phyloP scores from a whole-genome alignment of 2,113 vertebrate genomes.

The Bufo gargarizans region DNA sequence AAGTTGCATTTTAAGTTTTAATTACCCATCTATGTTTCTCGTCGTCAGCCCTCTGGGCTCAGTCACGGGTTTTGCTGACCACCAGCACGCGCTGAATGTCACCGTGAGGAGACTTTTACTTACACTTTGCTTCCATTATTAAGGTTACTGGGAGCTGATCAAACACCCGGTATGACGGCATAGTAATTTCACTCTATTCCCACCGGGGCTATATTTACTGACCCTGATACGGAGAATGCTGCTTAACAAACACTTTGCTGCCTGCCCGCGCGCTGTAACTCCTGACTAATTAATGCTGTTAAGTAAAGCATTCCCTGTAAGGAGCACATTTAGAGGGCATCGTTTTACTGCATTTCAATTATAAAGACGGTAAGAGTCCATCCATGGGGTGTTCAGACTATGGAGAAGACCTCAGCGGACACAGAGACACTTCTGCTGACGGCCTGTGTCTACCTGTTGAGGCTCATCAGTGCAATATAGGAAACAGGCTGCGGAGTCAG shows the following conservation, averaged over 20 bases:
- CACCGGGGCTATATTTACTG: conserved; percentile 22
- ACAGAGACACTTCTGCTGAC: neutral
- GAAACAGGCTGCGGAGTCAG: neutral
- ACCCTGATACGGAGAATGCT: conserved; percentile 8
- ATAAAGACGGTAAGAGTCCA: neutral
- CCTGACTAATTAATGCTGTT: conserved; percentile 26
- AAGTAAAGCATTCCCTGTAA: conserved; percentile 21
- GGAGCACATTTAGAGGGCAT: conserved; percentile 7
- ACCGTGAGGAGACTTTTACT: conserved; percentile 61
- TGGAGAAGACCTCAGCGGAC: neutral
- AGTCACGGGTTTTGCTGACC: conserved; percentile 15
- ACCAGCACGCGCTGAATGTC: conserved; percentile 49
- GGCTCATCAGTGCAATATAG: neutral
- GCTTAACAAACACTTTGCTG: conserved; percentile 21
- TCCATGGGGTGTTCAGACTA: neutral
- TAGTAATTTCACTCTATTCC: neutral
- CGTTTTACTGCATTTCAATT: conserved; percentile 17
- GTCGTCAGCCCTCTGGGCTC: neutral
- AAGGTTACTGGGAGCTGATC: conserved; percentile 44
- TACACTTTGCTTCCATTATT: conserved; percentile 59
- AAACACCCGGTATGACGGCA: conserved; percentile 13
- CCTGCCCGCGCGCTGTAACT: neutral
- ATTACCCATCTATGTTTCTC: neutral
- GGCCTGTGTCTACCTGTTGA: neutral
- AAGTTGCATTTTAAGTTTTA: neutral